A percentile compares a stretch with the other conserved stretches of the same genome.
These are phyloP conservation scores for Erynnis tages DNA, from an alignment of 2,888 invertebrate genomes.

Conservation along the genomic window DNA sequence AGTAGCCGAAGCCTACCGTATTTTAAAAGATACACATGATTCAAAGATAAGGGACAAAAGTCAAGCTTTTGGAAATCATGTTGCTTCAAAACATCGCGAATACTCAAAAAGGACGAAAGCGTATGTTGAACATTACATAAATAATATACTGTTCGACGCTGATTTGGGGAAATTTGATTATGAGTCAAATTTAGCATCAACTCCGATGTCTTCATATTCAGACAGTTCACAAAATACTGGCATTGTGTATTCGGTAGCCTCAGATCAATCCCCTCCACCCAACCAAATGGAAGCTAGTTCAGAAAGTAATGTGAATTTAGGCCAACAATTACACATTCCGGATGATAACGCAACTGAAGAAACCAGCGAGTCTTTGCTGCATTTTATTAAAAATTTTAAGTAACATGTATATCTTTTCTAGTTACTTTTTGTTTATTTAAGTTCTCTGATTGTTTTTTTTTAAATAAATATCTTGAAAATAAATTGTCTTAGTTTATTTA, in stretches of 20 bases:
- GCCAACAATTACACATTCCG: constrained; percentile 25
- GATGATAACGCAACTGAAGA: constrained; percentile 31
- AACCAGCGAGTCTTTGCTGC: constrained; percentile 24
- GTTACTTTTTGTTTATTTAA: constrained; percentile 25
- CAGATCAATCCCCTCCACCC: too few relatives aligned
- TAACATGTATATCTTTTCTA: constrained; percentile 24
- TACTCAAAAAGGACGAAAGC: not conserved
- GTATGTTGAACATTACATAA: too few relatives aligned
- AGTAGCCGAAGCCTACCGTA: too few relatives aligned
- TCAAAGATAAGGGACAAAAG: too few relatives aligned
- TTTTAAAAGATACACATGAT: too few relatives aligned
- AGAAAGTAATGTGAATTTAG: constrained; percentile 17
- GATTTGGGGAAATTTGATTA: constrained; percentile 31
- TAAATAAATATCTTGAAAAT: constrained; percentile 19
- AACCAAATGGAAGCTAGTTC: constrained; percentile 2
- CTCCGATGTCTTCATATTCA: constrained; percentile 32
- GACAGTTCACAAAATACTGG: constrained; percentile 23
- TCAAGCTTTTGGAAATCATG: too few relatives aligned
- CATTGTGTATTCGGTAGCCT: not conserved
- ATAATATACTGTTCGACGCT: too few relatives aligned
- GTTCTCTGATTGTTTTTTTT: constrained; percentile 23
- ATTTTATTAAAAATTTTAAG: constrained; percentile 25
- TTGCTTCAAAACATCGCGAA: not conserved
- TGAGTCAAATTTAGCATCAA: constrained; percentile 31
- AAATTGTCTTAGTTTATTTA: constrained; percentile 26